phyloP scores from a whole-genome alignment of 1,140 invertebrate genomes.

The Papilio helenus region DNA sequence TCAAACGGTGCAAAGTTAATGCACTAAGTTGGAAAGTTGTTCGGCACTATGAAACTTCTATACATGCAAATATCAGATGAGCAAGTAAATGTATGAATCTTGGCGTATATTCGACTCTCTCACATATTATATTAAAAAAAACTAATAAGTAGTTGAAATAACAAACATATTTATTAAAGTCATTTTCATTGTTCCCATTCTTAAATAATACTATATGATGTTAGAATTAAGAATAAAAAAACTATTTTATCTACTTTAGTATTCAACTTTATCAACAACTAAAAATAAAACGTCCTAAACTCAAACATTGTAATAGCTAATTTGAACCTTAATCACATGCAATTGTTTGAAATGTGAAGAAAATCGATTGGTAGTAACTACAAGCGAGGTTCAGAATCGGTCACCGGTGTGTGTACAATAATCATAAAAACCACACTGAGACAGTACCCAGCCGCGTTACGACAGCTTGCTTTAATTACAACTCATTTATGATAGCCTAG shows the following conservation, averaged over 20 bases:
- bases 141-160: neutral
- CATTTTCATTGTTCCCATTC: neutral
- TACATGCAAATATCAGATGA: slow-evolving; percentile 3
- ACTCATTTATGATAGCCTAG: slow-evolving; percentile 29
- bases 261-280: neutral
- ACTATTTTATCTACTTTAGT: neutral
- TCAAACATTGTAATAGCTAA: neutral
- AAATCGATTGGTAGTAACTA: slow-evolving; percentile 28
- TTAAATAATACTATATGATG: no score
- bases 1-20: slow-evolving; percentile 37
- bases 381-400: slow-evolving; percentile 23
- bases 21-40: slow-evolving; percentile 16
- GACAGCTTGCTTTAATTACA: slow-evolving; percentile 6
- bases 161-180: neutral
- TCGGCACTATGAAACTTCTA: neutral
- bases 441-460: neutral
- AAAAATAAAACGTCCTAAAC: neutral
- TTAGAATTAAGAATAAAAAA: no score
- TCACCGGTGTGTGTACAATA: slow-evolving; percentile 27
- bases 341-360: slow-evolving; percentile 25
- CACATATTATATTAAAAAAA: neutral
- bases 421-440: slow-evolving; percentile 34
- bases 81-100: neutral
- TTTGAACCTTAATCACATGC: slow-evolving; percentile 3
- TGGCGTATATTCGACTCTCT: neutral